Percentiles rank a stretch among this genome's conserved stretches.
Conservation (phyloP, 1,140 invertebrate species). For the Pseudomyrmex sp. region DNA sequence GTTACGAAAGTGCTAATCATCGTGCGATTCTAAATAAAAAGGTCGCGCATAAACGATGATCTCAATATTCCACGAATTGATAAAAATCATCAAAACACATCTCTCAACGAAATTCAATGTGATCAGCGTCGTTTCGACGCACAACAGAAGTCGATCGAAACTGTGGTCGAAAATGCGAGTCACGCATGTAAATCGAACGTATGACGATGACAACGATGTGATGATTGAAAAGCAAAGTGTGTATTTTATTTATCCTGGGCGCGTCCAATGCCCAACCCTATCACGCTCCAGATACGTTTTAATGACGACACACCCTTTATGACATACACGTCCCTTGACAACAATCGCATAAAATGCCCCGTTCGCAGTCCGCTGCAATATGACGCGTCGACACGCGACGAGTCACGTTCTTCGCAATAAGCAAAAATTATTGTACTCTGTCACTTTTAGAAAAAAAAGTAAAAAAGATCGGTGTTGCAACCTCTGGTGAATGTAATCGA, state of each 20-base stretch:
- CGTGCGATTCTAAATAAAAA: neutral
- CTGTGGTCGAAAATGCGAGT: neutral
- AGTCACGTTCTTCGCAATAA: neutral
- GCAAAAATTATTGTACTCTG: neutral
- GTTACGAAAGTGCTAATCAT: constrained; percentile 18
- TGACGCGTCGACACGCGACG: neutral
- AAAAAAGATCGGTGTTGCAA: neutral
- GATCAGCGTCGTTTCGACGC: neutral
- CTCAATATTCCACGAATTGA: no score
- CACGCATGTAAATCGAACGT: neutral
- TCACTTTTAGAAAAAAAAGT: neutral
- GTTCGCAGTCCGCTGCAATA: neutral
- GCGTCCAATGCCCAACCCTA: constrained; percentile 70
- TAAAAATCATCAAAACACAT: no score
- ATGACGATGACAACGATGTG: constrained; percentile 30
- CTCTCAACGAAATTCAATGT: constrained; percentile 24
- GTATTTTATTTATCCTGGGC: constrained; percentile 66
- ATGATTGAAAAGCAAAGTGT: constrained; percentile 11
- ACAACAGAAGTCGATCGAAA: neutral
- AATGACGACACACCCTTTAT: constrained; percentile 66
- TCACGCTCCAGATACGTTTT: constrained; percentile 75
- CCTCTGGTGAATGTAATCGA: neutral
- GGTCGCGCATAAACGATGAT: neutral
- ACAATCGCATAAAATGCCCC: constrained; percentile 11
- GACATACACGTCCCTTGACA: constrained; percentile 5